These are phyloP conservation scores for Xenotilapia caudafasciata DNA, from an alignment of 2,113 vertebrate genomes.

Conservation along the genomic window DNA sequence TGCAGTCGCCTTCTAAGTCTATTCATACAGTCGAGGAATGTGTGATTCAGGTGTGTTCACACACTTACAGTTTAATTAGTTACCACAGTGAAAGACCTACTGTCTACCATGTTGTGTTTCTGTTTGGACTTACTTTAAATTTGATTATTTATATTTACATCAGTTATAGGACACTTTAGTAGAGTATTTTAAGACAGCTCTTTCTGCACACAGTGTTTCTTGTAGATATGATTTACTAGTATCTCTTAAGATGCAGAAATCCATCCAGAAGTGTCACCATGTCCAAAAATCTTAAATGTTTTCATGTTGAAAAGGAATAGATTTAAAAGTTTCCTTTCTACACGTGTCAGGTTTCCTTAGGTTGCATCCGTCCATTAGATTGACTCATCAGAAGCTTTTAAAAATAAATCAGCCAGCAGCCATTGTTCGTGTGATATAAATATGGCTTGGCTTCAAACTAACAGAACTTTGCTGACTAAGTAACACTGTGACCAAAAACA, in stretches of 20 bases:
- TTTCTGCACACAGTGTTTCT: neutral
- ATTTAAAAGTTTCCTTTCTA: neutral
- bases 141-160: neutral
- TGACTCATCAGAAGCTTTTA: neutral
- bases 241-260: neutral
- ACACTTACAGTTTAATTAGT: neutral
- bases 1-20: neutral
- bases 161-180: neutral
- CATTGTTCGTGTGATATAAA: neutral
- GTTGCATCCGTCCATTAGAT: neutral
- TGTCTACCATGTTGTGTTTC: neutral
- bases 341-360: neutral
- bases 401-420: neutral
- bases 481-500: neutral
- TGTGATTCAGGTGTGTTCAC: neutral
- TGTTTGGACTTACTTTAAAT: neutral
- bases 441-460: neutral
- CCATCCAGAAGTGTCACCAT: neutral
- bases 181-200: neutral
- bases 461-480: neutral
- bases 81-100: neutral
- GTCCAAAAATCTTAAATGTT: neutral
- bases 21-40: rapidly evolving
- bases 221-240: neutral
- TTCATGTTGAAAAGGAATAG: neutral